Evolutionary conservation across 2,797 vertebrate species (phyloP).

Genomic region (Eptatretus atami): DNA sequence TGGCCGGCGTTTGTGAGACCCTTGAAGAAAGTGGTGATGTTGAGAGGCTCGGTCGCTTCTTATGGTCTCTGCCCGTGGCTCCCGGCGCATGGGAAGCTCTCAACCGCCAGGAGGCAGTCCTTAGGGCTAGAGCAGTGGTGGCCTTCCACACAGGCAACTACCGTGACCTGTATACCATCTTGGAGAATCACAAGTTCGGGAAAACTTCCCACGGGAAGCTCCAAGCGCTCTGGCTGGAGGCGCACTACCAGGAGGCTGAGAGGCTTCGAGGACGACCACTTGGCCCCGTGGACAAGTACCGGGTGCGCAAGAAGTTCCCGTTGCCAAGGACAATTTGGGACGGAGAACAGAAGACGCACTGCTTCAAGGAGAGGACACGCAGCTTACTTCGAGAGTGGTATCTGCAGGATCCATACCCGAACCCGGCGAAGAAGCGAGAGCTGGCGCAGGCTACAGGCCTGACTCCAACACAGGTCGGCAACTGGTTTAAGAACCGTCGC

Average conservation of each 20-base stretch:
- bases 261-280: constrained; percentile 84
- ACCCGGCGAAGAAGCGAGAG: constrained; percentile 99
- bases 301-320: constrained; percentile 98
- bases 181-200: constrained; percentile 99
- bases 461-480: constrained; percentile 95
- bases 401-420: constrained; percentile 97
- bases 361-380: constrained; percentile 97
- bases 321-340: constrained; percentile 98
- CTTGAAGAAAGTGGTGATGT: constrained; percentile 99
- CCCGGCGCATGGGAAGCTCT: constrained; percentile 91
- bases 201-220: constrained; percentile 96
- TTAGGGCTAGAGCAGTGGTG: constrained; percentile 80
- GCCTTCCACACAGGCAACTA: constrained; percentile 98
- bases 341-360: constrained; percentile 98
- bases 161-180: constrained; percentile 92
- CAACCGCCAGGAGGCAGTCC: constrained; percentile 98
- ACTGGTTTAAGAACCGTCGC: constrained; percentile 99
- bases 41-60: constrained; percentile 85
- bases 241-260: constrained; percentile 98
- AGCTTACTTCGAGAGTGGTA: constrained; percentile 97
- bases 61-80: constrained; percentile 92
- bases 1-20: constrained; percentile 99
- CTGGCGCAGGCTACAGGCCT: constrained; percentile 98
- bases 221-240: constrained; percentile 97
- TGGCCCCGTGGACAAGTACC: constrained; percentile 95